Conservation (phyloP, 2,888 invertebrate species). For the Melanostoma mellinum region DNA sequence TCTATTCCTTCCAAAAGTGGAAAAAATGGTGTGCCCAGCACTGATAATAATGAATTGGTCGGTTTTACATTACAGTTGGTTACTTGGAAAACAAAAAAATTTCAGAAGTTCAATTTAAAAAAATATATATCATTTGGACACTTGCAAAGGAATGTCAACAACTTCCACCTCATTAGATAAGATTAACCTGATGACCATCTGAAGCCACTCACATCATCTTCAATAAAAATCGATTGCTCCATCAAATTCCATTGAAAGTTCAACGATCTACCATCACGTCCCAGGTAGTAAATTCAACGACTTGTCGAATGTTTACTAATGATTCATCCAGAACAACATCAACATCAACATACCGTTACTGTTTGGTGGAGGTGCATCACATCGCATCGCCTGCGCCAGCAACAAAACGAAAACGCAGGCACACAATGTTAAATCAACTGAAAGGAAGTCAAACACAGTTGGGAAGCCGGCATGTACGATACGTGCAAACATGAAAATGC, state of each 20-base stretch:
- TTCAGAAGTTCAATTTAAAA: too few relatives aligned
- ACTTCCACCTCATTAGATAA: conserved; percentile 43
- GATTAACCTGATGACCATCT: conserved; percentile 43
- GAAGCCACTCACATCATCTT: conserved; percentile 30
- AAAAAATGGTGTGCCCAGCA: too few relatives aligned
- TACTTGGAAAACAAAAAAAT: too few relatives aligned
- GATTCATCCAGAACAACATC: conserved; percentile 61
- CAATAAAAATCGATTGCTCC: conserved; percentile 30
- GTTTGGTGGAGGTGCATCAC: conserved; percentile 11
- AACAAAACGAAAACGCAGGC: conserved; percentile 48
- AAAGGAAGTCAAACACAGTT: conserved; percentile 51
- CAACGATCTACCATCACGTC: conserved; percentile 48
- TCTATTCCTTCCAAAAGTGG: too few relatives aligned
- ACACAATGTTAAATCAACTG: conserved; percentile 60
- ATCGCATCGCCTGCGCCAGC: conserved; percentile 16
- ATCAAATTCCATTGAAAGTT: conserved; percentile 48
- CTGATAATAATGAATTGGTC: too few relatives aligned
- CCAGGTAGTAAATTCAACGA: conserved; percentile 39
- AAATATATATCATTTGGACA: conserved; percentile 1
- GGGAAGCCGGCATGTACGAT: not conserved
- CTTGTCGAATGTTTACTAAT: conserved; percentile 69
- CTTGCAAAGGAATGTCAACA: conserved; percentile 28
- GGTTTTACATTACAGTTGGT: too few relatives aligned
- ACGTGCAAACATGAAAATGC: conserved; percentile 28
- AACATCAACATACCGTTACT: conserved; percentile 49